Evolutionary conservation across 2,113 vertebrate species (phyloP).

Genomic region (Mus musculus): DNA sequence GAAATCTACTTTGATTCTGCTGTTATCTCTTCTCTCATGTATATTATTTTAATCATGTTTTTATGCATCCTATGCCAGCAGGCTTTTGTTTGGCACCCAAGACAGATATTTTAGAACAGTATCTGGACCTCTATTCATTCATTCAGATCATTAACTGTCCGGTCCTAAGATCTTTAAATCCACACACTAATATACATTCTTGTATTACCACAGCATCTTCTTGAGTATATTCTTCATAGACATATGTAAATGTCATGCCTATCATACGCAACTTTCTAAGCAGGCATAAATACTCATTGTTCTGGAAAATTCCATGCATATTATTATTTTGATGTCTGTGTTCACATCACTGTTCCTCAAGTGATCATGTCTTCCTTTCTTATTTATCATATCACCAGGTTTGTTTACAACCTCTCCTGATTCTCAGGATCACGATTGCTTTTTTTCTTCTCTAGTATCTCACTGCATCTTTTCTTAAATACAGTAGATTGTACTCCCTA

Average conservation of each 20-base stretch:
- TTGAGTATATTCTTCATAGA: background rate
- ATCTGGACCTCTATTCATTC: background rate
- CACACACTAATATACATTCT: background rate
- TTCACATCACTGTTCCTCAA: rapidly evolving
- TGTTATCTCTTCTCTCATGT: slow-evolving; percentile 16
- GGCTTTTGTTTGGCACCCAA: background rate
- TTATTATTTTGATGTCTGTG: background rate
- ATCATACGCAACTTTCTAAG: background rate
- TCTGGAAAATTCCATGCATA: background rate
- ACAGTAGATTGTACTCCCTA: rapidly evolving
- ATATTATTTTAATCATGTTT: background rate
- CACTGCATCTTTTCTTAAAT: background rate
- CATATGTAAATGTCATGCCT: background rate
- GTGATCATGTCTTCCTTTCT: background rate
- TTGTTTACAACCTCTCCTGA: background rate
- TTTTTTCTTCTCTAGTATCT: background rate
- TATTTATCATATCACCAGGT: background rate
- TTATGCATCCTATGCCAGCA: background rate
- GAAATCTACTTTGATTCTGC: background rate
- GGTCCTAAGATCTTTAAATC: background rate
- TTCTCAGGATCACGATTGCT: background rate
- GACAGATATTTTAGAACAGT: background rate
- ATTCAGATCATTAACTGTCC: background rate
- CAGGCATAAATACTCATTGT: background rate
- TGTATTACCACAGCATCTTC: background rate